A percentile compares a stretch with the other conserved stretches of the same genome.
Evolutionary conservation across 2,113 vertebrate genomes (phyloP).

Genomic region (Hemiscyllium ocellatum): DNA sequence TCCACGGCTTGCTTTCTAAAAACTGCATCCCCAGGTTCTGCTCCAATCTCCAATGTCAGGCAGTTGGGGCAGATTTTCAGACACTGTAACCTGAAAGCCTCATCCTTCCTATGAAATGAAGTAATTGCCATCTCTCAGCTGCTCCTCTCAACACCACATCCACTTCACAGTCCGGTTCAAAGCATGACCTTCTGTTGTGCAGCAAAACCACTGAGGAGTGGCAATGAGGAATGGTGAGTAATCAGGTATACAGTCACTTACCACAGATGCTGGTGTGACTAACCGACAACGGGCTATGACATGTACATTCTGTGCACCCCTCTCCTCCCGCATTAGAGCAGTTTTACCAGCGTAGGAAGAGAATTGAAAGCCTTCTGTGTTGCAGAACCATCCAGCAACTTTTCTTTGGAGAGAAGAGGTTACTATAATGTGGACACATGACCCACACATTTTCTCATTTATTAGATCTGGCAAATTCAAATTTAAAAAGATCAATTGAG

Average conservation of each 20-base stretch:
- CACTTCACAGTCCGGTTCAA: slow-evolving; percentile 40
- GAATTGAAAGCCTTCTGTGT: not conserved
- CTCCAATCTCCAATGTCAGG: not conserved
- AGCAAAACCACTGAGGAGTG: slow-evolving; percentile 52
- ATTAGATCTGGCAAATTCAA: not conserved
- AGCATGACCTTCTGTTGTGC: slow-evolving; percentile 49
- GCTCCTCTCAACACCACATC: not conserved
- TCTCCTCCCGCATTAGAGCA: slow-evolving; percentile 42
- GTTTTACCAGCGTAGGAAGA: slow-evolving; percentile 41
- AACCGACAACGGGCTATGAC: slow-evolving; percentile 45
- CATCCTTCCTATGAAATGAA: not conserved
- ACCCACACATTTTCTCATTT: not conserved
- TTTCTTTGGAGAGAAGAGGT: not conserved
- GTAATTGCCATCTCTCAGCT: not conserved
- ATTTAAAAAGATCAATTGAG: not conserved
- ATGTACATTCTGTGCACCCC: slow-evolving; percentile 30
- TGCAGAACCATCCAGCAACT: not conserved
- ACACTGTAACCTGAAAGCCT: not conserved
- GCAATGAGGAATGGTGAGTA: slow-evolving; percentile 46
- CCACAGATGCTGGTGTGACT: slow-evolving; percentile 46
- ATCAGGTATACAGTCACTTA: slow-evolving; percentile 53
- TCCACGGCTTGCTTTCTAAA: not conserved
- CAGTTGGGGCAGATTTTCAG: not conserved
- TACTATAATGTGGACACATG: not conserved
- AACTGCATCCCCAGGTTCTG: not conserved